These are phyloP conservation scores for Acanthococcus lagerstroemiae DNA, from an alignment of 2,888 invertebrate genomes.

Conservation along the genomic window DNA sequence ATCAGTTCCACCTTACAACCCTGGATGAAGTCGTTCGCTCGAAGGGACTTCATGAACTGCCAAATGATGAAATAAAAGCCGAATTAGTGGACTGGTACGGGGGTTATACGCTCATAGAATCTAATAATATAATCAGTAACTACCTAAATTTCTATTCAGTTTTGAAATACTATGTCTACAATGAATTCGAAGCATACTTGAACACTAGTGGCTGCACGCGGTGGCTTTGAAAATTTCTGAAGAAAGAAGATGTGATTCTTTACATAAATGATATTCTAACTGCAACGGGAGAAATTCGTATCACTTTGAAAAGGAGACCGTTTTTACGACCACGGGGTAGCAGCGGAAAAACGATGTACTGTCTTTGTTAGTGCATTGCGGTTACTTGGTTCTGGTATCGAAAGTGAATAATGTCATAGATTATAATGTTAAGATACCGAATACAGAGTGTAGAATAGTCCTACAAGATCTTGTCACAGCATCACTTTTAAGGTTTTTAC, in stretches of 20 bases:
- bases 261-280: background rate
- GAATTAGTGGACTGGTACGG: background rate
- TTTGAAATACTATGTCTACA: background rate
- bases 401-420: background rate
- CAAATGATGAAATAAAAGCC: background rate
- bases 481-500: background rate
- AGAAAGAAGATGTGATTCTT: background rate
- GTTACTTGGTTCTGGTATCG: background rate
- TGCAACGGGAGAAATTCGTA: background rate
- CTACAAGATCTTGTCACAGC: background rate
- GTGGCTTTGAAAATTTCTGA: background rate
- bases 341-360: background rate
- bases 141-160: constrained; percentile 1
- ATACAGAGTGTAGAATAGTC: background rate
- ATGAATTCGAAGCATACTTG: background rate
- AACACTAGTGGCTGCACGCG: background rate
- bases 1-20: background rate
- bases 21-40: background rate
- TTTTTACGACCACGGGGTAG: background rate
- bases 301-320: background rate
- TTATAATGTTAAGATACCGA: background rate
- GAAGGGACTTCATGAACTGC: background rate
- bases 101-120: background rate
- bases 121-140: background rate
- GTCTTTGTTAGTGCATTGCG: background rate